These are phyloP conservation scores for Marronus borbonicus DNA, from an alignment of 2,888 invertebrate species.

Conservation along the genomic window DNA sequence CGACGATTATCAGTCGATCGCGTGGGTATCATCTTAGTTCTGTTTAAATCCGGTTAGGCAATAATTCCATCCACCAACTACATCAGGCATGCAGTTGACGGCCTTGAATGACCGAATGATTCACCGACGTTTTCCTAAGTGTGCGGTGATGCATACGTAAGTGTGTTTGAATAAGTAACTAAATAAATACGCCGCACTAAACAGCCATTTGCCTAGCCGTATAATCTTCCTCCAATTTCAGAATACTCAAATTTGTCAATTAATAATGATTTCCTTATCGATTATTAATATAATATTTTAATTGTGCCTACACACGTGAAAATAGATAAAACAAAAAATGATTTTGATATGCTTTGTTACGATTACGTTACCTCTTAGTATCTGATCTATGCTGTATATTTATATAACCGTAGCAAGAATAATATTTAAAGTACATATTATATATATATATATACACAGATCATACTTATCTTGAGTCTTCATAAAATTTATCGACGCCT, in stretches of 20 bases:
- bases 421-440: neutral
- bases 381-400: neutral
- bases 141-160: neutral
- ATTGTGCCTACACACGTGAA: neutral
- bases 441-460: too few species aligned
- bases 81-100: conserved; percentile 56
- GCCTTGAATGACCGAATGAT: conserved; percentile 57
- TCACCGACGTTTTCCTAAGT: conserved; percentile 50
- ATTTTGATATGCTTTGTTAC: neutral
- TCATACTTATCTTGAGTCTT: too few species aligned
- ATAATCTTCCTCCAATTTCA: neutral
- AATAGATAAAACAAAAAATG: neutral
- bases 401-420: neutral
- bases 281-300: neutral
- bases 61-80: conserved; percentile 52
- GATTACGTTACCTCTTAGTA: neutral
- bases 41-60: conserved; percentile 45
- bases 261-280: neutral
- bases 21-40: conserved; percentile 21
- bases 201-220: too few species aligned
- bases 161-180: neutral
- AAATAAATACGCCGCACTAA: neutral
- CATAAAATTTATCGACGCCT: too few species aligned
- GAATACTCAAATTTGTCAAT: neutral
- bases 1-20: conserved; percentile 16